phyloP scores from a whole-genome alignment of 1,140 invertebrate species.

The Dendroctonus valens region DNA sequence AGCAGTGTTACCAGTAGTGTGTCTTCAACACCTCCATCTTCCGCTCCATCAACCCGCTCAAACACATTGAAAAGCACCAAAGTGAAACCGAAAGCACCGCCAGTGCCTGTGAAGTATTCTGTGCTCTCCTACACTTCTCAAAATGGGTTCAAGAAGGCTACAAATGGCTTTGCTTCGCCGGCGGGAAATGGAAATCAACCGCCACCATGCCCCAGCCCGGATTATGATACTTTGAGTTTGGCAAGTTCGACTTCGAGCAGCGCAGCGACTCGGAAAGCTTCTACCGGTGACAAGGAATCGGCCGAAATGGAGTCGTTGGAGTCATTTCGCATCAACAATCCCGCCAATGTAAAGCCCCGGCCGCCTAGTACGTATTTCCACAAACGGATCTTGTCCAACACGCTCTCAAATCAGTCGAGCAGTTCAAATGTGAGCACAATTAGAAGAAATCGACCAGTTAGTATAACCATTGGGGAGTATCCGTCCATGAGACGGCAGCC shows the following conservation, averaged over 20 bases:
- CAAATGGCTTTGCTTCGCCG: conserved; percentile 1
- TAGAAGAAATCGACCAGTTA: conserved; percentile 44
- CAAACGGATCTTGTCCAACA: conserved; percentile 42
- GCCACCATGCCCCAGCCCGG: conserved; percentile 62
- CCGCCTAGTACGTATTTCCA: conserved; percentile 68
- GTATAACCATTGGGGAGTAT: conserved; percentile 70
- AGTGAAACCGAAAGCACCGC: conserved; percentile 49
- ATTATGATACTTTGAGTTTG: conserved; percentile 57
- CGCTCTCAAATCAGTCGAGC: conserved; percentile 29
- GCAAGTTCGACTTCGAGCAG: conserved; percentile 41
- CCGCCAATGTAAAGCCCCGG: conserved; percentile 57
- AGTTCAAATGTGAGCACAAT: conserved; percentile 27
- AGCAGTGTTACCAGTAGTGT: conserved; percentile 7
- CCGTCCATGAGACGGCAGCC: conserved; percentile 59
- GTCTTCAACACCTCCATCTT: conserved; percentile 14
- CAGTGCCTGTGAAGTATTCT: conserved; percentile 49
- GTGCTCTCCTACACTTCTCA: conserved; percentile 36
- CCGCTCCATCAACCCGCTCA: conserved; percentile 15
- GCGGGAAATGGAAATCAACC: conserved; percentile 34
- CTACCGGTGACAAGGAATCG: conserved; percentile 52
- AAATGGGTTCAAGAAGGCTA: not conserved
- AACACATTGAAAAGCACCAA: conserved; percentile 36
- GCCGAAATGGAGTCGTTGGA: conserved; percentile 71
- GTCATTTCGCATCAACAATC: conserved; percentile 67
- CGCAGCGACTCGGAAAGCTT: conserved; percentile 28